Evolutionary conservation across 2,888 invertebrate genomes (phyloP), one percentile per base, ranked within the genome.

Genomic region (Caenorhabditis drosophilae): DNA sequence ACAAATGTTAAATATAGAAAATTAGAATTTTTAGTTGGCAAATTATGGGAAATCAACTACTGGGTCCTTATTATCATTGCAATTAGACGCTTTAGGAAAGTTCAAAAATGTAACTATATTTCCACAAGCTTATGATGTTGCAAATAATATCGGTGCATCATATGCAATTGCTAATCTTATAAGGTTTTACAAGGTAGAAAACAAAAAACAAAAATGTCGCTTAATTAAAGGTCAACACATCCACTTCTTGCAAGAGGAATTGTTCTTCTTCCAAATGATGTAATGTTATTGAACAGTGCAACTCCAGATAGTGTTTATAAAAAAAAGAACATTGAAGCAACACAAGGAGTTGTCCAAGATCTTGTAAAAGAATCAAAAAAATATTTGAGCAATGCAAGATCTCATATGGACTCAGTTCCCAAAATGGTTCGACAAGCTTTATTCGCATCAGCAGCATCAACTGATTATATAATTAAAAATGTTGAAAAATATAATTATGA

Each of bases 161-260:
- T 71, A 61, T 44, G 62, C 68, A 1, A 53, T 70, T 26, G 62
- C 61, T 31, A 76, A 73, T 42, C 44, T 74, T 26, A 56, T 72
- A 22, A 54, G 70, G 70, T 70, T 36, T 36, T 36, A n/a, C 36
- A 9, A n/a, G 31, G 7, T 31, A 31, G 12, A 31, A 12, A 31
- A 31, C 6, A 31, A 7, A 45, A 45, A 45, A 20, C 23, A 20
- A 18, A 1, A 23, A 45, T 9, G 1, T 45, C 31, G 11, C n/a
- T 27, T 9, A n/a, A 31, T 9, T 11, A 31, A 26, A 89, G 90
- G 67, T 89, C 92, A 2, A 90, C 90, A 2, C 91, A 93, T 1
- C 89, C 81, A 9, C 62, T 82, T 26, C 59, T 80, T 20, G 60
- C 75, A 7, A 74, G 80, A 45, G 81, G 79, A 12, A 66, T 80